A percentile compares a stretch with the other conserved stretches of the same genome.
Conservation (phyloP, 2,888 invertebrate genomes). For the Busseola fusca region DNA sequence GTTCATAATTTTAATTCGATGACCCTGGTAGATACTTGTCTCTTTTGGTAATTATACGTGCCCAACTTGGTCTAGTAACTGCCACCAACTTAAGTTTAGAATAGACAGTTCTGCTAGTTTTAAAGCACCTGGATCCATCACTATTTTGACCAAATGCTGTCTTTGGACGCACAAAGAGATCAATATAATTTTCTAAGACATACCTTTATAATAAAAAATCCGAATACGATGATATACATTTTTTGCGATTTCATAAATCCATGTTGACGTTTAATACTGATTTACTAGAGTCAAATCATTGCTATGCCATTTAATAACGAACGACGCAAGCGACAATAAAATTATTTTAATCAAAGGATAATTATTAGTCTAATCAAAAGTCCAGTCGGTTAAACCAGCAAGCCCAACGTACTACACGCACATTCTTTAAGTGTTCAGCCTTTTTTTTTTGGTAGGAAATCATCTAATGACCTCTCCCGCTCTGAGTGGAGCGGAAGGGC, state of each 20-base stretch:
- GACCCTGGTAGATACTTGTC: no score
- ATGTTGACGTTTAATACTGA: neutral
- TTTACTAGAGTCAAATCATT: neutral
- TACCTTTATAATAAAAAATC: slow-evolving; percentile 17
- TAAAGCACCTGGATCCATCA: neutral
- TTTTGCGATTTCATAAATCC: slow-evolving; percentile 4
- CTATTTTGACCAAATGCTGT: neutral
- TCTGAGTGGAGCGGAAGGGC: no score
- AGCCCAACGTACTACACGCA: neutral
- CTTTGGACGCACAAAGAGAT: neutral
- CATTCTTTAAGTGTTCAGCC: no score
- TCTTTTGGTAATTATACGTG: neutral
- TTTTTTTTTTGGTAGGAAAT: no score
- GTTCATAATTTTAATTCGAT: no score
- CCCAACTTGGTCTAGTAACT: neutral
- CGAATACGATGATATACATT: slow-evolving; percentile 14
- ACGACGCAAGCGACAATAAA: slow-evolving; percentile 15
- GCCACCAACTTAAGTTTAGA: neutral
- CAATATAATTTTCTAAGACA: neutral
- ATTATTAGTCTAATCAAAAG: neutral
- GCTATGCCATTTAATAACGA: slow-evolving; percentile 16
- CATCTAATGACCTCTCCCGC: no score
- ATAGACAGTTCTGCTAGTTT: neutral
- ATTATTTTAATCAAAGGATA: neutral
- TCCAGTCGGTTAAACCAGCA: neutral